These are phyloP conservation scores for Lemur catta DNA, from an alignment of 2,797 vertebrate genomes.

Conservation along the genomic window DNA sequence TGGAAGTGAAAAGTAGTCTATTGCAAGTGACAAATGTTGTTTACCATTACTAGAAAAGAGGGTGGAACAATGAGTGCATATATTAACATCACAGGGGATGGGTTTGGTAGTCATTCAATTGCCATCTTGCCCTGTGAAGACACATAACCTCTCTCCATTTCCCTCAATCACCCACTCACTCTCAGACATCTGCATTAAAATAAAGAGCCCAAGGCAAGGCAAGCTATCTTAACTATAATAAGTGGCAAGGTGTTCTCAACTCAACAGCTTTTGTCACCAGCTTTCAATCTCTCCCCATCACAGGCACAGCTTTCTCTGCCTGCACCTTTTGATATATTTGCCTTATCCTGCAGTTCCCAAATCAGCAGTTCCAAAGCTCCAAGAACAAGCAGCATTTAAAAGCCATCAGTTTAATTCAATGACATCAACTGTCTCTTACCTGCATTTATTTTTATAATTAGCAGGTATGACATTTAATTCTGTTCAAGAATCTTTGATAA, in stretches of 20 bases:
- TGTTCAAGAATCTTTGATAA: slow-evolving; percentile 46
- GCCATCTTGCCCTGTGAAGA: slow-evolving; percentile 82
- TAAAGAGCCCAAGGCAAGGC: slow-evolving; percentile 81
- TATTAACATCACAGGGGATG: slow-evolving; percentile 83
- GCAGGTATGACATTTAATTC: slow-evolving; percentile 67
- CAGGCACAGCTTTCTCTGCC: slow-evolving; percentile 22
- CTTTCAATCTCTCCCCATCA: slow-evolving; percentile 70
- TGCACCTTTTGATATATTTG: slow-evolving; percentile 56
- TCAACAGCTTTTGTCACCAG: slow-evolving; percentile 75
- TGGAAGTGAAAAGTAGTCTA: slow-evolving; percentile 83
- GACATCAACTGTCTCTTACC: slow-evolving; percentile 28
- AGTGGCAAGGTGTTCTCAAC: slow-evolving; percentile 79
- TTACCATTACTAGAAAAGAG: slow-evolving; percentile 83
- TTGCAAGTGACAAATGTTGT: slow-evolving; percentile 85
- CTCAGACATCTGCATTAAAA: slow-evolving; percentile 84
- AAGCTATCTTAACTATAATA: slow-evolving; percentile 81
- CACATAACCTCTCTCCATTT: slow-evolving; percentile 81
- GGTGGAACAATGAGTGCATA: slow-evolving; percentile 81
- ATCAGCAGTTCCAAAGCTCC: slow-evolving; percentile 47
- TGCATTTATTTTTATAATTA: slow-evolving; percentile 74
- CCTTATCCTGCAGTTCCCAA: slow-evolving; percentile 12
- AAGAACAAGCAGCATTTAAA: slow-evolving; percentile 48
- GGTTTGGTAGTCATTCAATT: slow-evolving; percentile 84
- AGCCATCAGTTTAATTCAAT: slow-evolving; percentile 46
- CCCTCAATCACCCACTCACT: slow-evolving; percentile 82